Conservation (phyloP, 2,888 invertebrate species). For the Drosophila bunnanda region DNA sequence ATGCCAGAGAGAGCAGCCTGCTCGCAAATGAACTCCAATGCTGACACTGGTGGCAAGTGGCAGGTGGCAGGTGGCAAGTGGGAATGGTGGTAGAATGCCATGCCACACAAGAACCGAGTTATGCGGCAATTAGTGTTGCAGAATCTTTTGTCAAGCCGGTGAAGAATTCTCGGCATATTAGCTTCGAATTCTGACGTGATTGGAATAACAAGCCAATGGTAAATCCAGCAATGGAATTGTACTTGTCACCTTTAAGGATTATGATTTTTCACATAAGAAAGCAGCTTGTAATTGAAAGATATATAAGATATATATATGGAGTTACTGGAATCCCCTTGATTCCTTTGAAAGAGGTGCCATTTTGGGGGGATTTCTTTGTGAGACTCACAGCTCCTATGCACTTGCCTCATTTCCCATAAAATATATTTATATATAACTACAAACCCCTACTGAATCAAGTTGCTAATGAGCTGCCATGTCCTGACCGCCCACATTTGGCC, state of each 20-base stretch:
- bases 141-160: slow-evolving; percentile 12
- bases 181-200: slow-evolving; percentile 12
- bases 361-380: not conserved
- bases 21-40: slow-evolving; percentile 30
- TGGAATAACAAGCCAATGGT: not conserved
- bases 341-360: not conserved
- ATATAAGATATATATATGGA: no score
- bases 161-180: slow-evolving; percentile 19
- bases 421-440: not conserved
- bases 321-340: no score
- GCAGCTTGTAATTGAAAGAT: no score
- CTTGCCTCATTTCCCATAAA: no score
- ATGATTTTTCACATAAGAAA: not conserved
- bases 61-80: not conserved
- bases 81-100: slow-evolving; percentile 1
- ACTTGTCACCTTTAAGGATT: not conserved
- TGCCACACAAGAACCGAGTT: slow-evolving; percentile 23
- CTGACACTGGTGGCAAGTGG: slow-evolving; percentile 2
- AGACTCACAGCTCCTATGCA: not conserved
- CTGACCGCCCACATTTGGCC: slow-evolving; percentile 26
- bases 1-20: not conserved
- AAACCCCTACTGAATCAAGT: slow-evolving; percentile 7
- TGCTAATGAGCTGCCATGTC: slow-evolving; percentile 43
- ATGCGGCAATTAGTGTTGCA: slow-evolving; percentile 41
- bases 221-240: not conserved